A percentile compares a stretch with the other conserved stretches of the same genome.
These are phyloP conservation scores for Platygyra sinensis DNA, from an alignment of 64 coral and sea anemone species.

Conservation along the genomic window DNA sequence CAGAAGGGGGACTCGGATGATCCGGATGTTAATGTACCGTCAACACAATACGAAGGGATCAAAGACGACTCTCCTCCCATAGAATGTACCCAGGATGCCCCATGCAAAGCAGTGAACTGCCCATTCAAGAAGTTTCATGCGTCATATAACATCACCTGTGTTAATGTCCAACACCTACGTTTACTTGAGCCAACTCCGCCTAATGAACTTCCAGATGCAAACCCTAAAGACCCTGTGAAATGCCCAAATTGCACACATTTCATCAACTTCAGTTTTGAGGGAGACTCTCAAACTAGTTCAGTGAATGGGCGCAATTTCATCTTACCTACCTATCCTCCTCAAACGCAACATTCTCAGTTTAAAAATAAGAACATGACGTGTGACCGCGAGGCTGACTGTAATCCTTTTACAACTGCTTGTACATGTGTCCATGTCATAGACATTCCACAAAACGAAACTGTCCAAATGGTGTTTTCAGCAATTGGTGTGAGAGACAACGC, in stretches of 20 bases:
- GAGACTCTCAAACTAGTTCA: conserved; percentile 17
- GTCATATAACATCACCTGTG: neutral
- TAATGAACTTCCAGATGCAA: conserved; percentile 46
- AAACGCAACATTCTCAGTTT: conserved; percentile 23
- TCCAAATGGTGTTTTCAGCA: conserved; percentile 66
- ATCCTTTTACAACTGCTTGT: conserved; percentile 33
- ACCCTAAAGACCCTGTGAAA: neutral
- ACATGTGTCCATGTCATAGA: conserved; percentile 59
- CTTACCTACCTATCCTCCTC: conserved; percentile 31
- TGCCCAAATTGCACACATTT: conserved; percentile 23
- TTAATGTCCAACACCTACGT: conserved; percentile 37
- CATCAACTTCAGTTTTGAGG: conserved; percentile 67
- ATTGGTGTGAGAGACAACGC: neutral
- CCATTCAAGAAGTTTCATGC: conserved; percentile 28
- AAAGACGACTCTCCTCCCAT: neutral
- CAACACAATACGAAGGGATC: conserved; percentile 1
- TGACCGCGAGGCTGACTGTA: neutral
- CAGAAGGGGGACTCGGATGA: neutral
- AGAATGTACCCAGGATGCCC: neutral
- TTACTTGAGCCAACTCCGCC: conserved; percentile 26
- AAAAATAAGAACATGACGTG: neutral
- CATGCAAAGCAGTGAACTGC: conserved; percentile 77
- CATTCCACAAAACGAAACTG: conserved; percentile 47
- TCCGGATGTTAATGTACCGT: conserved; percentile 3
- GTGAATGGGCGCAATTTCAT: conserved; percentile 65